These are phyloP conservation scores for Zosterops japonicus DNA, from an alignment of 2,113 vertebrate genomes.

Conservation along the genomic window DNA sequence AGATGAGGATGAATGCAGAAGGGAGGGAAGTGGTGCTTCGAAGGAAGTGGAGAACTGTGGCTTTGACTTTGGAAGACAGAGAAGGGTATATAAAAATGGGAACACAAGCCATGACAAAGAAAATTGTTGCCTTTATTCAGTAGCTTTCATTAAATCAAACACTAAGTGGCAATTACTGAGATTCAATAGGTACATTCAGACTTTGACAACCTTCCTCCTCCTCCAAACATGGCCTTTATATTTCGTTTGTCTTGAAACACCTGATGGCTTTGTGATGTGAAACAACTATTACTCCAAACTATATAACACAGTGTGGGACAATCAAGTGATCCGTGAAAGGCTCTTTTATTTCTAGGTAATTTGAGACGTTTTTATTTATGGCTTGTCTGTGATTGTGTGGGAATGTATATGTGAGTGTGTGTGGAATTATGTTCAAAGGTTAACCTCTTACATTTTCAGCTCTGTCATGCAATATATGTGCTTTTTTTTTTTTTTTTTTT, in stretches of 20 bases:
- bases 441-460: background rate
- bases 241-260: conserved; percentile 61
- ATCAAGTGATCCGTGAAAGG: conserved; percentile 52
- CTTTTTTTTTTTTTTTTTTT: background rate
- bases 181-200: conserved; percentile 73
- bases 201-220: conserved; percentile 68
- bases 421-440: background rate
- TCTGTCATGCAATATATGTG: background rate
- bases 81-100: conserved; percentile 58
- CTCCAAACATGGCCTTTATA: conserved; percentile 50
- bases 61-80: conserved; percentile 59
- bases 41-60: conserved; percentile 20
- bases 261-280: conserved; percentile 55
- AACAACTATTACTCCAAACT: conserved; percentile 29
- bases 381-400: background rate
- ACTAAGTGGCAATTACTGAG: conserved; percentile 70
- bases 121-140: conserved; percentile 64
- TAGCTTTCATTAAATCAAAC: conserved; percentile 71
- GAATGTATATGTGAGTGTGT: background rate
- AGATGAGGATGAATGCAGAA: background rate
- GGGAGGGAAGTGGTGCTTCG: background rate
- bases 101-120: conserved; percentile 57
- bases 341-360: conserved; percentile 65
- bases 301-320: conserved; percentile 4
- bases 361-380: conserved; percentile 52